Conservation (phyloP, 2,797 vertebrate species). For the Morus bassanus region DNA sequence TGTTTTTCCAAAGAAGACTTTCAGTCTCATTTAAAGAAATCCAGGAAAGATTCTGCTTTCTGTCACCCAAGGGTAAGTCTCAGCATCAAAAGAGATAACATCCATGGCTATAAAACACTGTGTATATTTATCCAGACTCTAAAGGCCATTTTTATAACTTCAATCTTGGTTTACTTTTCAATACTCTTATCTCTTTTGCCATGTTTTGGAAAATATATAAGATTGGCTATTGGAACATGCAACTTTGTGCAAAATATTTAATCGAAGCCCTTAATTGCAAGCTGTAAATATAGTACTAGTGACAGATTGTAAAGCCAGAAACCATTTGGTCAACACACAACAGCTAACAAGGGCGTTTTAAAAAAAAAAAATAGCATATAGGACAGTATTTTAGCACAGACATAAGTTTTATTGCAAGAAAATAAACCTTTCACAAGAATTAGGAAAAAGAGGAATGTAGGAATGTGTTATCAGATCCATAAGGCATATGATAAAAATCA, state of each 20-base stretch:
- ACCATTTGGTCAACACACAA: constrained; percentile 56
- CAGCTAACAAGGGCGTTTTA: neutral
- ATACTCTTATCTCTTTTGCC: neutral
- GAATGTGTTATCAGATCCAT: neutral
- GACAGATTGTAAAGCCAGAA: constrained; percentile 58
- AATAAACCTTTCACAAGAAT: neutral
- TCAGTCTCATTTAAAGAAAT: constrained; percentile 43
- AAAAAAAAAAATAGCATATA: neutral
- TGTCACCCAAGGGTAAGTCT: constrained; percentile 47
- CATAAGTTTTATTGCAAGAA: neutral
- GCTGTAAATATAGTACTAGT: constrained; percentile 28
- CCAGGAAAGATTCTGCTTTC: constrained; percentile 32
- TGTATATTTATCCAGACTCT: constrained; percentile 2
- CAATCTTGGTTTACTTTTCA: constrained; percentile 9
- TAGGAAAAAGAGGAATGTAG: neutral
- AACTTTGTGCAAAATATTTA: constrained; percentile 53
- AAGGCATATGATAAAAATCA: neutral
- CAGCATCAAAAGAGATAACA: constrained; percentile 35
- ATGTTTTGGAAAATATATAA: neutral
- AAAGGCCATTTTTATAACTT: constrained; percentile 12
- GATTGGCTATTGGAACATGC: neutral
- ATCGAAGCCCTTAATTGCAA: constrained; percentile 52
- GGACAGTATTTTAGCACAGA: neutral
- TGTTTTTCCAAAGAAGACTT: neutral
- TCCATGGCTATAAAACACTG: neutral